phyloP scores from a whole-genome alignment of 1,140 invertebrate species.

The Calliopsis andreniformis region DNA sequence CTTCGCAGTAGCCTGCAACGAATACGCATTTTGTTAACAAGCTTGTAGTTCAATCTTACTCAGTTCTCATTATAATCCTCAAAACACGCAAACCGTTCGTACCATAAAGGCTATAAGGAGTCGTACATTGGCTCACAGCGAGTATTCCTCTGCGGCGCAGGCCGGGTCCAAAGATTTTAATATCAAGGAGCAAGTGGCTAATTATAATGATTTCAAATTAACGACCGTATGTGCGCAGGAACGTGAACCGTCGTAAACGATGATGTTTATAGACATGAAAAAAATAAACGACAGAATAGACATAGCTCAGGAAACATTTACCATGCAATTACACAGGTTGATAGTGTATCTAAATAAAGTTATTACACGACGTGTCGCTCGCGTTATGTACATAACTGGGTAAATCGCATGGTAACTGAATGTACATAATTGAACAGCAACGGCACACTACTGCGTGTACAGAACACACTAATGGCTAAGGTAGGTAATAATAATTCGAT shows the following conservation, averaged over 20 bases:
- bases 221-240: conserved; percentile 39
- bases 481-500: conserved; percentile 61
- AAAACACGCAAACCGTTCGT: too few species aligned
- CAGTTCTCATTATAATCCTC: too few species aligned
- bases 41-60: too few species aligned
- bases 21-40: too few species aligned
- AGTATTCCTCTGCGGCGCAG: not conserved
- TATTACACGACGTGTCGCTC: conserved; percentile 68
- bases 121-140: too few species aligned
- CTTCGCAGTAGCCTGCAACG: too few species aligned
- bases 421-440: conserved; percentile 23
- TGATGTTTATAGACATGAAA: conserved; percentile 59
- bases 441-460: conserved; percentile 28
- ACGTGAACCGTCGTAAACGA: conserved; percentile 63
- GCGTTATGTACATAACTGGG: conserved; percentile 54
- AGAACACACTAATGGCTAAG: conserved; percentile 22
- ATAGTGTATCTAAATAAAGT: conserved; percentile 71
- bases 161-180: conserved; percentile 31
- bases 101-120: not conserved
- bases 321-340: conserved; percentile 66
- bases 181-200: conserved; percentile 44
- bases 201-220: conserved; percentile 70
- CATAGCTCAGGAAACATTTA: conserved; percentile 40
- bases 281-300: conserved; percentile 5
- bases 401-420: conserved; percentile 53